These are phyloP conservation scores for Tenualosa ilisha DNA, from an alignment of 2,797 vertebrate species.

Conservation along the genomic window DNA sequence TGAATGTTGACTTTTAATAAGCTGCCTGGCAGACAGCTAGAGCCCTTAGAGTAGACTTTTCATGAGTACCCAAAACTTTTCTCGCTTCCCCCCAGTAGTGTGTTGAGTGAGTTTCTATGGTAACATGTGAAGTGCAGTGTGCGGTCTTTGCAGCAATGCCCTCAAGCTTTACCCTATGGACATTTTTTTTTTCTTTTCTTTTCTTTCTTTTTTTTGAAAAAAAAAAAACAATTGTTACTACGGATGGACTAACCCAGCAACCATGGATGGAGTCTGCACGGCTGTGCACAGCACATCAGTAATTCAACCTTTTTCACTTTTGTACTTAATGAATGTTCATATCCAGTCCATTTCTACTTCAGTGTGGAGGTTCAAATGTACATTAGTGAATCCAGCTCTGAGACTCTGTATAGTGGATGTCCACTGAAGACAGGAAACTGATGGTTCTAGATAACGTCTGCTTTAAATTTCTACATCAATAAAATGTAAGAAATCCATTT, in stretches of 20 bases:
- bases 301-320: background rate
- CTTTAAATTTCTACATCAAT: background rate
- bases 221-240: background rate
- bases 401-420: background rate
- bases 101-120: constrained; percentile 2
- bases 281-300: background rate
- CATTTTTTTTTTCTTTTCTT: background rate
- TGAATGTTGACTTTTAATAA: constrained; percentile 11
- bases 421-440: background rate
- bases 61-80: background rate
- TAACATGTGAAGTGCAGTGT: background rate
- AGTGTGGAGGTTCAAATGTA: background rate
- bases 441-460: background rate
- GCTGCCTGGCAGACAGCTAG: background rate
- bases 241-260: background rate
- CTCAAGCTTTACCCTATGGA: background rate
- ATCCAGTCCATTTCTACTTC: background rate
- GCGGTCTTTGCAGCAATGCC: background rate
- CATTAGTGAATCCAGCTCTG: background rate
- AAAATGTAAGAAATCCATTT: background rate
- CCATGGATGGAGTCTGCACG: background rate
- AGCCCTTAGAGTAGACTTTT: background rate
- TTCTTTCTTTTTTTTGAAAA: background rate
- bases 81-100: background rate
- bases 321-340: background rate